Conservation (phyloP, 2,797 vertebrate genomes). For the Pyrocephalus nanus region DNA sequence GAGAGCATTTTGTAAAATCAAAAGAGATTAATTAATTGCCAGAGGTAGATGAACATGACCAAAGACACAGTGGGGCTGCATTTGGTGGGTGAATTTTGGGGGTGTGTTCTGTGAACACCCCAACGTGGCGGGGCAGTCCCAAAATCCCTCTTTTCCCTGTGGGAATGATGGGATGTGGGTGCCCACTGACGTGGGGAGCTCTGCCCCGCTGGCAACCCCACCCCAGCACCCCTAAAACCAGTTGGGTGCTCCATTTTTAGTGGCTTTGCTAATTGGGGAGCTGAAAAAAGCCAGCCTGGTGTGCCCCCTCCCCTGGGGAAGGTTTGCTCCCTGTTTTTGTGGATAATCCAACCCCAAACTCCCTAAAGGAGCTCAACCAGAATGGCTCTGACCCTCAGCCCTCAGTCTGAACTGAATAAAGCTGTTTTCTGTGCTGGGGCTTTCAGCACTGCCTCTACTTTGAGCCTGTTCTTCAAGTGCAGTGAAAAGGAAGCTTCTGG, state of each 20-base stretch:
- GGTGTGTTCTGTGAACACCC: rapidly evolving
- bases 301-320: not conserved
- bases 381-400: not conserved
- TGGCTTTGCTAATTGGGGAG: not conserved
- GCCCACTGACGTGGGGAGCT: rapidly evolving
- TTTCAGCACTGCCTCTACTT: constrained; percentile 36
- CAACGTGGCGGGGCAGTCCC: not conserved
- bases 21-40: too few relatives aligned
- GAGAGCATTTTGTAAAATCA: not conserved
- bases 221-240: not conserved
- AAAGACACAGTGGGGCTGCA: rapidly evolving
- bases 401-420: not conserved
- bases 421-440: not conserved
- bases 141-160: rapidly evolving
- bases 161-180: not conserved
- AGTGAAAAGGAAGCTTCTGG: constrained; percentile 53
- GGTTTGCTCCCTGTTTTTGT: rapidly evolving
- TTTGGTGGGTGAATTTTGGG: rapidly evolving
- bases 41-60: rapidly evolving
- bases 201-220: not conserved
- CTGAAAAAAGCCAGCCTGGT: not conserved
- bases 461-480: constrained; percentile 55
- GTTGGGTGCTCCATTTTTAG: not conserved
- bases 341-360: not conserved
- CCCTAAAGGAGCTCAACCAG: not conserved